These are phyloP conservation scores for Propsilocerus akamusi DNA, from an alignment of 1,140 invertebrate genomes.

Conservation along the genomic window DNA sequence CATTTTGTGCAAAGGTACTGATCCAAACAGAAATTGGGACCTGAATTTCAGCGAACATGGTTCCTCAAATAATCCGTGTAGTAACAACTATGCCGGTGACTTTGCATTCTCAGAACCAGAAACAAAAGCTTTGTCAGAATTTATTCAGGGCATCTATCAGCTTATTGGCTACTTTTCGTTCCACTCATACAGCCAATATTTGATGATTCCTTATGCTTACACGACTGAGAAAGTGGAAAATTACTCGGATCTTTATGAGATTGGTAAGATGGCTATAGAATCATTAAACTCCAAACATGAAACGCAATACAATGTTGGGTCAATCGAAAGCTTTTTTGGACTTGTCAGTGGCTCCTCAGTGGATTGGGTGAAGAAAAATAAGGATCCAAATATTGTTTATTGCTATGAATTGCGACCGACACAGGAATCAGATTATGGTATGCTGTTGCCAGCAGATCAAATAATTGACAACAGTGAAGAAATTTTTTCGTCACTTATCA, in stretches of 20 bases:
- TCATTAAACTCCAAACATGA: constrained; percentile 38
- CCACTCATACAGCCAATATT: constrained; percentile 57
- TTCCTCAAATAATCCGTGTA: constrained; percentile 38
- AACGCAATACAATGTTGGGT: constrained; percentile 34
- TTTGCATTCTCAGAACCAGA: constrained; percentile 59
- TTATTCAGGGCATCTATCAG: constrained; percentile 23
- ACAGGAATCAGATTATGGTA: background rate
- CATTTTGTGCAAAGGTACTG: constrained; percentile 26
- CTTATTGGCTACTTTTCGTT: constrained; percentile 30
- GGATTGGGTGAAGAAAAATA: background rate
- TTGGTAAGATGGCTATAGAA: constrained; percentile 34
- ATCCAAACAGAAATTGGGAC: constrained; percentile 38
- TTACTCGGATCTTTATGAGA: constrained; percentile 34
- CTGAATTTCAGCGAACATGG: constrained; percentile 35
- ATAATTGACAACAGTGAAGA: background rate
- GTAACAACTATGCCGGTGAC: constrained; percentile 46
- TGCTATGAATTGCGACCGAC: background rate
- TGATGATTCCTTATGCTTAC: constrained; percentile 52
- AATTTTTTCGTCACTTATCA: background rate
- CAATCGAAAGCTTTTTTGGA: background rate
- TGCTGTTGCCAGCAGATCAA: background rate
- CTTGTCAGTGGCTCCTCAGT: background rate
- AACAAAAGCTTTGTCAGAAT: constrained; percentile 30
- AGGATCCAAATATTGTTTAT: background rate
- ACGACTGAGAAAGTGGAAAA: constrained; percentile 33